Base-by-base conservation (phyloP, 1,140 invertebrate species). In the Mya arenaria region DNA sequence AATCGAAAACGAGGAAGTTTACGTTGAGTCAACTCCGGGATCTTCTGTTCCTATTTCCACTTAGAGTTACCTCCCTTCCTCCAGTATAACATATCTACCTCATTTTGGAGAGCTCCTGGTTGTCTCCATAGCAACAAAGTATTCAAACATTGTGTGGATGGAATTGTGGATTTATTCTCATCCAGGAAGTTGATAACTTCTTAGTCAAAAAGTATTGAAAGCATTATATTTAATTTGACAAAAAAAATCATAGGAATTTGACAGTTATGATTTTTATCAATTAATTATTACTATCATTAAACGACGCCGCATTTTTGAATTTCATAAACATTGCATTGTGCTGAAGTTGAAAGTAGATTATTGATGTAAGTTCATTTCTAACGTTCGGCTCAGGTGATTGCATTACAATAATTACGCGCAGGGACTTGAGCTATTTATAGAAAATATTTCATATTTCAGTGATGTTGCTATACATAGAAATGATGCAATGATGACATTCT, bases 21-120 rank as follows among this genome's bases (percentile, higher is more conserved):
- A 82, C 28, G 69, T 62, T 15, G 79, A 82, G 44, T 52, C 79
- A 19, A 82, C 79, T 41, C 79, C 79, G 17, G 79, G 79, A 10
- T 82, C 79, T 19, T 82, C 79, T 5, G 79, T 48, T 4, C 79
- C 79, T 15, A 82, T 82, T 55, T 82, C 79, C 37, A 69, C 79
- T 23, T 82, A 72, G 41, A 55, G 25, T 56, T 78, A 75, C 72
- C 72, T 75, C 72, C 72, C 56, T 63, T 75, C 19, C 36, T 32
- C 19, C 32, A 60, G 36, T 36, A 55, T 56, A 48, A 75, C 69
- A 58, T 72, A 72, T 72, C 69, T 72, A 72, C 69, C 69, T 72
- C 69, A 72, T 37, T 32, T 56, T 72, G 52, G 58, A 72, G 69
- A 72, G 69, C 48, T 56, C 58, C 25, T 52, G 37, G 66, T 52